Evolutionary conservation across 1,140 invertebrate genomes (phyloP).

Genomic region (Zaprionus taronus): DNA sequence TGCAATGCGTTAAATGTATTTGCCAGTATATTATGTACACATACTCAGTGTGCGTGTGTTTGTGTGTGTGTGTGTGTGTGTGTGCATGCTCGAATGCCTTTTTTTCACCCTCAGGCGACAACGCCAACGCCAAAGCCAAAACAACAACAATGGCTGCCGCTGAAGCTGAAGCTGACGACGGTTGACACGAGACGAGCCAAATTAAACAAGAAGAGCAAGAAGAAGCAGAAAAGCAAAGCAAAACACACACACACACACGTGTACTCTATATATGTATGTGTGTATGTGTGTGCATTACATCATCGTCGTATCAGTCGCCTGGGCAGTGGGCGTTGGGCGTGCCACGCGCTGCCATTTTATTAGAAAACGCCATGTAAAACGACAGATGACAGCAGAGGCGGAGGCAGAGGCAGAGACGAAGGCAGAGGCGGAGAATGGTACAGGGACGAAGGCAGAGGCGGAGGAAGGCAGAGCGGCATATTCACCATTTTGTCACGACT

Average conservation of each 20-base stretch:
- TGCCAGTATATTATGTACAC: slow-evolving; percentile 25
- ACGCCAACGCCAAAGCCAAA: slow-evolving; percentile 71
- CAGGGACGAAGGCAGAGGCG: background rate
- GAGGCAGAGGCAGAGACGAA: slow-evolving; percentile 1
- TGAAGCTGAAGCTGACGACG: slow-evolving; percentile 62
- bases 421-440: slow-evolving; percentile 1
- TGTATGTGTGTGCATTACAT: slow-evolving; percentile 25
- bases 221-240: slow-evolving; percentile 33
- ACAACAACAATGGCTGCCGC: slow-evolving; percentile 21
- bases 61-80: slow-evolving; percentile 50
- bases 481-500: slow-evolving; percentile 78
- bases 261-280: background rate
- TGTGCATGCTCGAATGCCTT: slow-evolving; percentile 73
- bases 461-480: slow-evolving; percentile 38
- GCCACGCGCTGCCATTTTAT: slow-evolving; percentile 76
- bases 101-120: slow-evolving; percentile 80
- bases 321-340: slow-evolving; percentile 6
- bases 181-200: slow-evolving; percentile 74
- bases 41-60: slow-evolving; percentile 3
- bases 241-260: slow-evolving; percentile 20
- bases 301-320: slow-evolving; percentile 16
- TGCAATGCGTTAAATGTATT: slow-evolving; percentile 46
- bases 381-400: slow-evolving; percentile 22
- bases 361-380: slow-evolving; percentile 78
- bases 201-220: slow-evolving; percentile 53